phyloP scores from a whole-genome alignment of 2,888 invertebrate genomes.

The Pteria penguin region DNA sequence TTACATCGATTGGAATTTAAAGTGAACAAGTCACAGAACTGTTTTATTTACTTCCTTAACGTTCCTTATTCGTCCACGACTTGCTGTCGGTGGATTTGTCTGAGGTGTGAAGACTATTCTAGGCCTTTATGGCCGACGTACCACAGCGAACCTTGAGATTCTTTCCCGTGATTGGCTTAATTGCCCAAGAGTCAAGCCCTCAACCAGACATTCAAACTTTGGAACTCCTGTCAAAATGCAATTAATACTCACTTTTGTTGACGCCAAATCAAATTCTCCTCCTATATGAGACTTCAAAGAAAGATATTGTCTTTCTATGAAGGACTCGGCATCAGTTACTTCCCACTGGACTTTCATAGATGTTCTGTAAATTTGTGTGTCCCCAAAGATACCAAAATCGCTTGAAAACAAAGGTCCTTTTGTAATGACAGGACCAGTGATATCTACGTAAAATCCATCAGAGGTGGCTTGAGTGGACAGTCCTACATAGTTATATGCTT shows the following conservation, averaged over 20 bases:
- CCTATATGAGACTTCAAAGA: slow-evolving; percentile 41
- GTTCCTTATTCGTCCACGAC: too few species aligned
- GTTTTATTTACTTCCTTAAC: too few species aligned
- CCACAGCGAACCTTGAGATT: too few species aligned
- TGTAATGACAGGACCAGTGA: slow-evolving; percentile 44
- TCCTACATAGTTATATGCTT: slow-evolving; percentile 51
- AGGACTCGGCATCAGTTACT: slow-evolving; percentile 35
- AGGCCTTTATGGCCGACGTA: too few species aligned
- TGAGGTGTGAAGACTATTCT: too few species aligned
- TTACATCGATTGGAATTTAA: too few species aligned
- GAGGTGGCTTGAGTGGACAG: slow-evolving; percentile 46
- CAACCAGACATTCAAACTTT: too few species aligned
- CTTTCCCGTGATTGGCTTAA: too few species aligned
- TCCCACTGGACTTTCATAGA: slow-evolving; percentile 34
- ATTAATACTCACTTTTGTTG: slow-evolving; percentile 31
- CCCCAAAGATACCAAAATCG: slow-evolving; percentile 17
- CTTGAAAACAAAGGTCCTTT: slow-evolving; percentile 22
- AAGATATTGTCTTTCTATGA: slow-evolving; percentile 39
- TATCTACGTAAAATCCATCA: slow-evolving; percentile 56
- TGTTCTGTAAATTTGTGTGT: slow-evolving; percentile 29
- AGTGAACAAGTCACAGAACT: too few species aligned
- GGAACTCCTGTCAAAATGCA: too few species aligned
- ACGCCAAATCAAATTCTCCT: slow-evolving; percentile 31
- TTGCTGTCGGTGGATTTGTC: too few species aligned
- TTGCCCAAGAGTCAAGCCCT: too few species aligned